These are phyloP conservation scores for Aquatica leii DNA, from an alignment of 2,888 invertebrate genomes.

Conservation along the genomic window DNA sequence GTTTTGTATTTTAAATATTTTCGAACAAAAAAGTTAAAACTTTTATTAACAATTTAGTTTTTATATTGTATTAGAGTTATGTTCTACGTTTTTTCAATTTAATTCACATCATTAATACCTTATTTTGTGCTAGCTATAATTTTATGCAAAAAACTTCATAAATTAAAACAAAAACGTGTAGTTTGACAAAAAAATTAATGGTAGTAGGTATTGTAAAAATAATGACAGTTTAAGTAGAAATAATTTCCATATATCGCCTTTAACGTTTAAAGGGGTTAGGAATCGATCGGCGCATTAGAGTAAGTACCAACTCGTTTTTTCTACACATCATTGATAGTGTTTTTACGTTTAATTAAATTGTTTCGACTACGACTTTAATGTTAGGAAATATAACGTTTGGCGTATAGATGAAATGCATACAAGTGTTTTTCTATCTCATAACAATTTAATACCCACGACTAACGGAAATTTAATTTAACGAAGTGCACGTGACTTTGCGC, in stretches of 20 bases:
- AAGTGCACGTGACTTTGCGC: constrained; percentile 34
- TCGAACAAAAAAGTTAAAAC: too few species aligned
- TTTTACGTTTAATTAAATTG: neutral
- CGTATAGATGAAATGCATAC: neutral
- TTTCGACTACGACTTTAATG: neutral
- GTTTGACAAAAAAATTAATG: too few species aligned
- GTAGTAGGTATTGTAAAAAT: too few species aligned
- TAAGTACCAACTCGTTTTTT: neutral
- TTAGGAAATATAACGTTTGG: neutral
- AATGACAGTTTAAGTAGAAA: too few species aligned
- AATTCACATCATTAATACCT: too few species aligned
- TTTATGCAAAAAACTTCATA: too few species aligned
- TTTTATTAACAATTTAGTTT: too few species aligned
- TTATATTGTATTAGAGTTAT: too few species aligned
- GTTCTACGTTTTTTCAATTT: too few species aligned
- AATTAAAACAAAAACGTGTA: too few species aligned
- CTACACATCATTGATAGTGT: neutral
- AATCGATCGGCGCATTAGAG: neutral
- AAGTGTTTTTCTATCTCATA: neutral
- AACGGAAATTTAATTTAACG: constrained; percentile 32
- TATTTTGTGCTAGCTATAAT: too few species aligned
- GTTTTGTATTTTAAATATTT: too few species aligned
- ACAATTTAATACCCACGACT: constrained; percentile 27
- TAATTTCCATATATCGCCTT: constrained; percentile 2
- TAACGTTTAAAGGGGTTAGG: neutral